phyloP scores from a whole-genome alignment of 2,888 invertebrate species.

The Leucania comma region DNA sequence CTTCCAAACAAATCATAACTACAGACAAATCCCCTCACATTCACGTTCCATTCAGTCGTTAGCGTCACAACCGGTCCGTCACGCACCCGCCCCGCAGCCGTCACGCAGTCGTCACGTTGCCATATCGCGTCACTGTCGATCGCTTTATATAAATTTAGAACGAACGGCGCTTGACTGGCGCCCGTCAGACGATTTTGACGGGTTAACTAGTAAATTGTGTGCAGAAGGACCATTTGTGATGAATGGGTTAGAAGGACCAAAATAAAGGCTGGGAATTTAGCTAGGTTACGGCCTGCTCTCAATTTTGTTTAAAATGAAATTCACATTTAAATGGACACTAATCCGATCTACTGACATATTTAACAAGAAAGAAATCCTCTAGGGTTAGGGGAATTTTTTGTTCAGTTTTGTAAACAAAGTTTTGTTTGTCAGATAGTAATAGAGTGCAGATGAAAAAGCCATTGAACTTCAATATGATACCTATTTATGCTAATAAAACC shows the following conservation, averaged over 20 bases:
- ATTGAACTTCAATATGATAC: no score
- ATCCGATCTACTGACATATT: neutral
- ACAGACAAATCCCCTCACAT: slow-evolving; percentile 29
- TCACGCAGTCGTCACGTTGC: slow-evolving; percentile 72
- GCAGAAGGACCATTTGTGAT: slow-evolving; percentile 33
- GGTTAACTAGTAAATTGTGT: slow-evolving; percentile 17
- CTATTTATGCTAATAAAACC: no score
- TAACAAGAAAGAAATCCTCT: no score
- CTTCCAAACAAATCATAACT: slow-evolving; percentile 20
- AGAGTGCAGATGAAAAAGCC: no score
- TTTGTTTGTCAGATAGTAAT: no score
- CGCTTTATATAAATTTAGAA: slow-evolving; percentile 82
- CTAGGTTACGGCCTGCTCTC: neutral
- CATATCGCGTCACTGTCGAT: slow-evolving; percentile 85
- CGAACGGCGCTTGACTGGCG: slow-evolving; percentile 77
- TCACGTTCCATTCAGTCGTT: slow-evolving; percentile 51
- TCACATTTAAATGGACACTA: neutral
- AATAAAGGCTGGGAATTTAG: neutral
- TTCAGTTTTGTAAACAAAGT: no score
- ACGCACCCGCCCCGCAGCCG: slow-evolving; percentile 26
- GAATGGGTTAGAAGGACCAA: slow-evolving; percentile 2
- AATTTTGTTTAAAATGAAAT: neutral
- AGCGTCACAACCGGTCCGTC: slow-evolving; percentile 49
- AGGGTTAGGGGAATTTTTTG: no score
- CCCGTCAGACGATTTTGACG: slow-evolving; percentile 82